Conservation (phyloP, 1,140 invertebrate genomes). For the Nebria ingens region DNA sequence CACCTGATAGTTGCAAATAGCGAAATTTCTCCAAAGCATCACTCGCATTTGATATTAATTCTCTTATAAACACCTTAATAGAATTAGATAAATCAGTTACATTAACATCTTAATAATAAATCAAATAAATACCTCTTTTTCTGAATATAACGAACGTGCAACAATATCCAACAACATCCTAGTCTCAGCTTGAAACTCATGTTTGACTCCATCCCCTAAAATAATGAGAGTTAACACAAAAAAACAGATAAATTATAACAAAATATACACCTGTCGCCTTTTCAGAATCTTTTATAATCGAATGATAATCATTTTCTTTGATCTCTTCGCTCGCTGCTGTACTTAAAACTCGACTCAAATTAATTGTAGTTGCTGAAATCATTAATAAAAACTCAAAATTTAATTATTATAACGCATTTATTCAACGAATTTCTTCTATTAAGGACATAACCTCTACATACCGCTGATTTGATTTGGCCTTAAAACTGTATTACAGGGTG, state of each 20-base stretch:
- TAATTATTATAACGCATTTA: neutral
- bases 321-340: neutral
- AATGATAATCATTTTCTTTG: conserved; percentile 35
- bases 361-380: neutral
- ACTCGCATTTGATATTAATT: conserved; percentile 93
- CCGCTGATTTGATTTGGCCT: neutral
- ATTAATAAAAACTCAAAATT: neutral
- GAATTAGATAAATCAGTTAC: conserved; percentile 1
- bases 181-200: conserved; percentile 95
- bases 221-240: conserved; percentile 10
- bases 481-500: neutral
- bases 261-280: conserved; percentile 40
- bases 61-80: conserved; percentile 80
- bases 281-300: conserved; percentile 43
- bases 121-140: conserved; percentile 70
- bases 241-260: conserved; percentile 21
- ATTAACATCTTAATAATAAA: neutral
- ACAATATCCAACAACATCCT: conserved; percentile 93
- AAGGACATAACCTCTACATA: neutral
- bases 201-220: conserved; percentile 41
- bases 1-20: conserved; percentile 50
- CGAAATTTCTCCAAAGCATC: conserved; percentile 92
- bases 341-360: neutral
- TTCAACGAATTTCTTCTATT: neutral
- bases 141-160: conserved; percentile 92